These are phyloP conservation scores for Lathamus discolor DNA, from an alignment of 2,113 vertebrate species.

Conservation along the genomic window DNA sequence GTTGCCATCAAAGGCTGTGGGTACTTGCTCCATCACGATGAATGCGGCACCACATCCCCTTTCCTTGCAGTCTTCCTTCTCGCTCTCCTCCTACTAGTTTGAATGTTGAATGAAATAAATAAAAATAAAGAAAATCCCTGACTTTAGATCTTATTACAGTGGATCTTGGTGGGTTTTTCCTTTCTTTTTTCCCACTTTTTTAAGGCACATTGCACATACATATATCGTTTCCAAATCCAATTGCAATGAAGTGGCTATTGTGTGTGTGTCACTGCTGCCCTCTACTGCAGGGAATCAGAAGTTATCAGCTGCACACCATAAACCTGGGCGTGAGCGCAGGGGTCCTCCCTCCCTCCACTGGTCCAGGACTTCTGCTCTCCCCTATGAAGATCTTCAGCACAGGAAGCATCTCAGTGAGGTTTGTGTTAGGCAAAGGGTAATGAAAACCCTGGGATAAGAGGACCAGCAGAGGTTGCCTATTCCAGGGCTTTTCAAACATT, in stretches of 20 bases:
- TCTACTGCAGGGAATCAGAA: slow-evolving; percentile 44
- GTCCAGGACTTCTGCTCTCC: not conserved
- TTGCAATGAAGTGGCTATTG: not conserved
- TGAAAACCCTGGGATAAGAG: not conserved
- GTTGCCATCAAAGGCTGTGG: not conserved
- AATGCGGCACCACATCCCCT: not conserved
- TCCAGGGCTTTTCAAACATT: not conserved
- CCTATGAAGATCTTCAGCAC: rapidly evolving
- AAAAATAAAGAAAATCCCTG: not conserved
- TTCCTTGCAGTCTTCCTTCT: not conserved
- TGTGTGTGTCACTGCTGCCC: slow-evolving; percentile 56
- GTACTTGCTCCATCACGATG: not conserved
- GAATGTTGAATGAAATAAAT: not conserved
- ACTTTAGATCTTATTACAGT: not conserved
- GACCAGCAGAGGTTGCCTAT: rapidly evolving
- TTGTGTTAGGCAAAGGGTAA: not conserved
- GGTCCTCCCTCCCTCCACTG: not conserved
- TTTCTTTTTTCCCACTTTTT: rapidly evolving
- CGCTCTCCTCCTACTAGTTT: not conserved
- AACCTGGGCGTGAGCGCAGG: not conserved
- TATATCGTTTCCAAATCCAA: not conserved
- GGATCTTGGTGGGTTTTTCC: not conserved
- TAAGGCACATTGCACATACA: not conserved
- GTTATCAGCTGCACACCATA: not conserved
- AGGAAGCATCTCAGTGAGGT: rapidly evolving